These are phyloP conservation scores for Eristalis arbustorum DNA, from an alignment of 2,888 invertebrate genomes.

Conservation along the genomic window DNA sequence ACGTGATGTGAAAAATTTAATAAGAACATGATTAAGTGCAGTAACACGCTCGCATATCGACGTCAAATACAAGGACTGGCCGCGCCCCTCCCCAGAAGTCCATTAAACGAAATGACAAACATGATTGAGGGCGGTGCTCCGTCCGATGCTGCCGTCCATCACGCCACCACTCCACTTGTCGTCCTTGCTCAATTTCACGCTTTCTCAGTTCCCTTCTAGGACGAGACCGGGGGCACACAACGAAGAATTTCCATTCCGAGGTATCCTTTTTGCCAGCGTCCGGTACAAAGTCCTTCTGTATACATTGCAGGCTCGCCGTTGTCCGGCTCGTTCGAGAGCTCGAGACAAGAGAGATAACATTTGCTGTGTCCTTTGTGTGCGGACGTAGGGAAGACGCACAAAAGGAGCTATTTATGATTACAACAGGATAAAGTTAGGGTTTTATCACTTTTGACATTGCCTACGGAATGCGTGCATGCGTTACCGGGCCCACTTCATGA, in stretches of 20 bases:
- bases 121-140: constrained; percentile 54
- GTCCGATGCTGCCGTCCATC: neutral
- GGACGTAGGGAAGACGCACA: constrained; percentile 1
- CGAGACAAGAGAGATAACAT: neutral
- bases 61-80: neutral
- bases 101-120: constrained; percentile 63
- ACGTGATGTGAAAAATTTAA: constrained; percentile 63
- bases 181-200: constrained; percentile 65
- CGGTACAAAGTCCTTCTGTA: constrained; percentile 60
- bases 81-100: constrained; percentile 43
- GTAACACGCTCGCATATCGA: constrained; percentile 46
- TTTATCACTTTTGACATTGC: constrained; percentile 67
- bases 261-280: constrained; percentile 11
- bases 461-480: constrained; percentile 54
- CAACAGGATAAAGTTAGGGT: constrained; percentile 68
- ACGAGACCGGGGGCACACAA: neutral
- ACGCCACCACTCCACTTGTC: constrained; percentile 29
- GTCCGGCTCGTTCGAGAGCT: constrained; percentile 30
- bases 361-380: constrained; percentile 4
- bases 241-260: constrained; percentile 58
- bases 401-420: constrained; percentile 63
- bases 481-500: constrained; percentile 18
- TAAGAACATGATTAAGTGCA: constrained; percentile 55
- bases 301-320: constrained; percentile 60
- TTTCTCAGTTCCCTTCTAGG: constrained; percentile 41